Evolutionary conservation across 2,888 invertebrate genomes (phyloP).

Genomic region (Lepidochrysops patricia): DNA sequence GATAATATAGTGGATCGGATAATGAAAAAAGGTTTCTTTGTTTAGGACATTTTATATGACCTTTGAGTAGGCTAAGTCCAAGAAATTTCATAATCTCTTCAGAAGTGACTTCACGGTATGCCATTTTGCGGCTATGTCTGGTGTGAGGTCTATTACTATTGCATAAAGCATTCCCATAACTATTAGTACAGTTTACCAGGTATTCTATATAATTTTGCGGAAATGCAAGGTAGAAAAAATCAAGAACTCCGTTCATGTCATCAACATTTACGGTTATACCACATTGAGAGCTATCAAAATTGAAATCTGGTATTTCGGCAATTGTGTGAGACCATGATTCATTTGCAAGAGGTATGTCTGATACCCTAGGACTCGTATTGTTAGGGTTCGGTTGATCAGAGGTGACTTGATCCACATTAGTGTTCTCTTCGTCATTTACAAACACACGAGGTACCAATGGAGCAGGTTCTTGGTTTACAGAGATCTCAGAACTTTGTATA

Average conservation of each 20-base stretch:
- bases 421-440: too few species aligned
- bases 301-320: constrained; percentile 16
- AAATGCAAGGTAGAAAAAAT: constrained; percentile 16
- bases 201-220: constrained; percentile 20
- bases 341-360: constrained; percentile 5
- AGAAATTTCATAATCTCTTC: constrained; percentile 20
- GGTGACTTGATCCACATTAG: too few species aligned
- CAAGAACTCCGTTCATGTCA: constrained; percentile 13
- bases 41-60: constrained; percentile 18
- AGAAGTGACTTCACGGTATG: constrained; percentile 7
- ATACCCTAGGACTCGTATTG: background rate
- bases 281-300: constrained; percentile 14
- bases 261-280: constrained; percentile 15
- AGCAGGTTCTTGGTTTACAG: background rate
- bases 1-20: background rate
- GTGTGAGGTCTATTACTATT: constrained; percentile 21
- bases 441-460: too few species aligned
- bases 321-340: constrained; percentile 12
- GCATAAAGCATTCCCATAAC: constrained; percentile 19
- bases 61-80: constrained; percentile 15
- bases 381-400: background rate
- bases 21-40: constrained; percentile 15
- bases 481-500: background rate
- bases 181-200: constrained; percentile 19
- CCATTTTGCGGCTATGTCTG: constrained; percentile 19